Evolutionary conservation across 2,113 vertebrate species (phyloP), one percentile per base, ranked within the genome.

Genomic region (Rostratula benghalensis): DNA sequence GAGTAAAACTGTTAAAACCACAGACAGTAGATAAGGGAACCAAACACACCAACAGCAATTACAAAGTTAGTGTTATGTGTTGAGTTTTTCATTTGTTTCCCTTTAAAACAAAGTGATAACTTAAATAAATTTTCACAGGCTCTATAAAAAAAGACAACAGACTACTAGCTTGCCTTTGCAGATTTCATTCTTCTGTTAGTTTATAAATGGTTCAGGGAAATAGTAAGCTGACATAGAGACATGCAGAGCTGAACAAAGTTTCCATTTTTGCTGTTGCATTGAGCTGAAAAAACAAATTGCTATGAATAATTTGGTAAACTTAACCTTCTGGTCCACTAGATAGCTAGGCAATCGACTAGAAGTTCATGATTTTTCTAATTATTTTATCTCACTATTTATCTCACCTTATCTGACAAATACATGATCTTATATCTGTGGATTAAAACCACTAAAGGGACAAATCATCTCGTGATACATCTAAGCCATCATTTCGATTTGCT

Each of bases 31-130:
- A 75, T 30, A 85, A 81, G 75, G 30, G 50, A 80, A 43, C 15
- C 28, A 69, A 75, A 25, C 50, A 51, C 54, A 63, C 3, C 2
- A 59, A 18, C n/a, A 48, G 50, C 21, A 63, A 46, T 85, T 61
- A 45, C 53, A 84, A 68, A 45, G 65, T 63, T 68, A 69, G 31
- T 61, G 46, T 45, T 63, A 23, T 43, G 24, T 39, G 25, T 57
- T 79, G 76, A 68, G 67, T 30, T 93, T 83, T 86, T 93, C 8
- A 86, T 79, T 93, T 89, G 27, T 78, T 93, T 93, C 23, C 48
- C 7, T 45, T 87, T 81, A 89, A 56, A 86, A 79, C n/a, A 83
- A 87, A 92, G 77, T 54, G 30, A 17, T 46, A 93, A 93, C 68
- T 41, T 73, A 28, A 89, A 69, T 77, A 86, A 83, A 69, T 10